phyloP scores from a whole-genome alignment of 2,113 vertebrate species.

The Paramisgurnus dabryanus region DNA sequence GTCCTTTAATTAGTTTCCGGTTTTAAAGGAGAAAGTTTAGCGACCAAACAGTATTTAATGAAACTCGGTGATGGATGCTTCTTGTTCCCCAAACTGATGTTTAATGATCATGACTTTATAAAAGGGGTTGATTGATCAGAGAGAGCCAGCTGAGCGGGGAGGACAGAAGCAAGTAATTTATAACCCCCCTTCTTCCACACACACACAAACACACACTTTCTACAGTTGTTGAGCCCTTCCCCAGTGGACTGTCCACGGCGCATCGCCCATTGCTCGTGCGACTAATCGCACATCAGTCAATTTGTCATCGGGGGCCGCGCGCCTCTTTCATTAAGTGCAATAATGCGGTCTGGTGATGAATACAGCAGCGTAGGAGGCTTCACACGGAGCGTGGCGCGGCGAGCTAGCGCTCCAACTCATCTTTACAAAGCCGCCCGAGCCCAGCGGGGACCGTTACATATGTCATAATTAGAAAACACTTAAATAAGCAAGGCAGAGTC shows the following conservation, averaged over 20 bases:
- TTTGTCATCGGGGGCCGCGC: conserved; percentile 84
- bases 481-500: conserved; percentile 82
- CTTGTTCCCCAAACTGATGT: conserved; percentile 71
- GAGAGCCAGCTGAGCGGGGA: conserved; percentile 73
- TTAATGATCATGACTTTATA: conserved; percentile 85
- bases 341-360: conserved; percentile 89
- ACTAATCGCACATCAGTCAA: conserved; percentile 90
- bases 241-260: conserved; percentile 64
- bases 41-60: conserved; percentile 67
- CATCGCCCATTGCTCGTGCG: conserved; percentile 75
- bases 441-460: conserved; percentile 87
- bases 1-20: conserved; percentile 64
- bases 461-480: conserved; percentile 99
- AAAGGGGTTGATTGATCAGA: conserved; percentile 80
- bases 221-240: conserved; percentile 58
- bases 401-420: conserved; percentile 80
- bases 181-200: conserved; percentile 68
- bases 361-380: conserved; percentile 79
- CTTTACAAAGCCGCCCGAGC: conserved; percentile 92
- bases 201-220: conserved; percentile 8
- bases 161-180: conserved; percentile 83
- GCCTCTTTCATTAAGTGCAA: conserved; percentile 90
- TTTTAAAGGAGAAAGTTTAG: conserved; percentile 59
- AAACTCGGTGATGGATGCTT: conserved; percentile 72
- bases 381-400: conserved; percentile 71